Evolutionary conservation across 1,140 invertebrate species (phyloP).

Genomic region (Papilio polytes): DNA sequence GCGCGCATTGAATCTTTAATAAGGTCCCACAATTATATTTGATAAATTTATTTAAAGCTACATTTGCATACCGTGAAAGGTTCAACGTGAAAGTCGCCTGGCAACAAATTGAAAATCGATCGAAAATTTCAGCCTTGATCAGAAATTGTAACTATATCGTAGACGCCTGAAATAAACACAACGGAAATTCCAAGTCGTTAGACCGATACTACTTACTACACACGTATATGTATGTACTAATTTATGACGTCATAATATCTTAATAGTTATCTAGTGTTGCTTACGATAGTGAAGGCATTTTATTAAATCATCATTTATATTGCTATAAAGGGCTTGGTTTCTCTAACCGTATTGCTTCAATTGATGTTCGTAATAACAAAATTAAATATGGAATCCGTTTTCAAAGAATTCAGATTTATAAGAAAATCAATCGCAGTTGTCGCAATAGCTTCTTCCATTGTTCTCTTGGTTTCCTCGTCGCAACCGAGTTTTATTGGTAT

Average conservation of each 20-base stretch:
- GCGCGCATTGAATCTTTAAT: slow-evolving; percentile 76
- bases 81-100: slow-evolving; percentile 66
- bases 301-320: no score
- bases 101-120: slow-evolving; percentile 43
- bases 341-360: no score
- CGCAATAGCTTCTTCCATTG: neutral
- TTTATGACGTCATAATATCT: no score
- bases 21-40: slow-evolving; percentile 83
- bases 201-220: neutral
- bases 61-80: slow-evolving; percentile 80
- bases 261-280: no score
- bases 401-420: neutral
- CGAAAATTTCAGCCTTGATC: neutral
- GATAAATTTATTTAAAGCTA: slow-evolving; percentile 81
- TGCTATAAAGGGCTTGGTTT: no score
- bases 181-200: neutral
- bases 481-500: slow-evolving; percentile 54
- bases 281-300: no score
- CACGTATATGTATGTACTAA: no score
- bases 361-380: no score
- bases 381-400: neutral
- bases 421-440: neutral
- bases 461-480: slow-evolving; percentile 51
- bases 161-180: neutral
- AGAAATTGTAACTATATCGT: neutral